These are phyloP conservation scores for Condylura cristata DNA, from an alignment of 2,113 vertebrate genomes.

Conservation along the genomic window DNA sequence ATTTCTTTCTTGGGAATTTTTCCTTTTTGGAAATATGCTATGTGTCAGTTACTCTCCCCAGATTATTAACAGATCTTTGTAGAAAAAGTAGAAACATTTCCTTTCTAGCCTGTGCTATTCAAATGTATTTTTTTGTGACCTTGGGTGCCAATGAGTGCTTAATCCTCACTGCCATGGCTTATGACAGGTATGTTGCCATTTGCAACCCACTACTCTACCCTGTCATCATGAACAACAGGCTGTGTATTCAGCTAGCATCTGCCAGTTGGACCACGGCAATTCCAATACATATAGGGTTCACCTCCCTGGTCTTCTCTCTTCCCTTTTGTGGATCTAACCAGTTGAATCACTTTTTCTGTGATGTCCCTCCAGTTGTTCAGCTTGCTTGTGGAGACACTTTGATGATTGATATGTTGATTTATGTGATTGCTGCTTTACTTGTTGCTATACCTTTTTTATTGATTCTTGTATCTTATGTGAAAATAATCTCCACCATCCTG, in stretches of 20 bases:
- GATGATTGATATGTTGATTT: neutral
- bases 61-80: conserved; percentile 58
- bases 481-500: conserved; percentile 43
- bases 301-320: neutral
- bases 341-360: conserved; percentile 62
- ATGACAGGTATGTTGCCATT: conserved; percentile 43
- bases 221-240: conserved; percentile 47
- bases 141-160: conserved; percentile 67
- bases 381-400: conserved; percentile 25
- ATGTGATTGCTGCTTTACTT: neutral
- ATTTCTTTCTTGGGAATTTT: conserved; percentile 74
- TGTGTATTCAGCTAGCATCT: neutral
- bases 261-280: conserved; percentile 50
- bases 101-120: conserved; percentile 49
- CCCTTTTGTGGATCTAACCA: conserved; percentile 40
- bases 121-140: conserved; percentile 71
- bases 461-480: conserved; percentile 45
- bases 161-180: conserved; percentile 68
- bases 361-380: neutral
- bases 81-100: conserved; percentile 41
- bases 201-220: conserved; percentile 57
- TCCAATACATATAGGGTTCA: neutral
- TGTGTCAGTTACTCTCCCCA: conserved; percentile 54
- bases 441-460: neutral
- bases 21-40: conserved; percentile 69